Conservation (phyloP, 2,113 vertebrate species). For the Megaleporinus macrocephalus region DNA sequence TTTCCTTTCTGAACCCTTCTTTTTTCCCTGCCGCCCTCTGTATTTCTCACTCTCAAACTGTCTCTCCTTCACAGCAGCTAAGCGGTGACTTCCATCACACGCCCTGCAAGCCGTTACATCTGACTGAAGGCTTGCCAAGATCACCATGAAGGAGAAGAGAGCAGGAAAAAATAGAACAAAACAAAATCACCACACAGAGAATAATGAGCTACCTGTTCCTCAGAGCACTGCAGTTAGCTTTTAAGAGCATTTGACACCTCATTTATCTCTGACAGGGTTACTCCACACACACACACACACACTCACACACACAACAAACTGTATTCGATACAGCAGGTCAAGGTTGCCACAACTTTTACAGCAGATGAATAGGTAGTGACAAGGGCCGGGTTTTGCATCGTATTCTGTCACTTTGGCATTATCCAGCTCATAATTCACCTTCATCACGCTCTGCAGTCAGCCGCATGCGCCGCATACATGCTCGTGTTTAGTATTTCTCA, state of each 20-base stretch:
- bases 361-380: conserved; percentile 29
- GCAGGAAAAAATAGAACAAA: not conserved
- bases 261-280: not conserved
- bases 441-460: not conserved
- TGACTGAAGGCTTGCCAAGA: conserved; percentile 40
- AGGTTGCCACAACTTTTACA: conserved; percentile 5
- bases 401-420: conserved; percentile 27
- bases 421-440: conserved; percentile 33
- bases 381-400: not conserved
- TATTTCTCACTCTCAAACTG: not conserved
- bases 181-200: conserved; percentile 15
- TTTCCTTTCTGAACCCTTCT: not conserved
- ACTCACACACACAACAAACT: not conserved
- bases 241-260: conserved; percentile 9
- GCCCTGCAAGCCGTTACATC: conserved; percentile 41
- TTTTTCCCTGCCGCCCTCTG: conserved; percentile 9
- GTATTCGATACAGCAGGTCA: conserved; percentile 23
- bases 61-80: conserved; percentile 22
- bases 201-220: conserved; percentile 21
- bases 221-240: conserved; percentile 9
- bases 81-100: conserved; percentile 46
- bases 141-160: conserved; percentile 18
- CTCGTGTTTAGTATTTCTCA: conserved; percentile 41
- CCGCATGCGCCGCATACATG: not conserved
- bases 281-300: not conserved